A percentile compares a stretch with the other conserved stretches of the same genome.
phyloP scores from a whole-genome alignment of 2,888 invertebrate species.

The Apamea anceps region DNA sequence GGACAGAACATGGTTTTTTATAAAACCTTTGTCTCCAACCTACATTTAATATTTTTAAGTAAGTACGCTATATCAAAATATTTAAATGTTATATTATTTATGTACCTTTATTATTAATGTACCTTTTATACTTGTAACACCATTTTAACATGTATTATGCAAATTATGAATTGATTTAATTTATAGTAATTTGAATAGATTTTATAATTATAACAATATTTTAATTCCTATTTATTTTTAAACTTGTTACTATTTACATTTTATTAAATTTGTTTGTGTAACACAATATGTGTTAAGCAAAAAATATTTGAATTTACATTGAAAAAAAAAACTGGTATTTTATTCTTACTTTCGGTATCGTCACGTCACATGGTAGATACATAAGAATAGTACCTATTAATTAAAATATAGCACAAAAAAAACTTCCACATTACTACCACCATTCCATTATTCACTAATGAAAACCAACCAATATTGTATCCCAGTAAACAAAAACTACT shows the following conservation, averaged over 20 bases:
- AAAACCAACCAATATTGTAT: constrained; percentile 49
- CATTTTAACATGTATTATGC: no score
- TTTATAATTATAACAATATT: neutral
- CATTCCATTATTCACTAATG: constrained; percentile 23
- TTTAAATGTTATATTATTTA: neutral
- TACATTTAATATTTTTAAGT: no score
- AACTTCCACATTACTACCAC: neutral
- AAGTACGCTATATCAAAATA: neutral
- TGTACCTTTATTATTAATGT: no score
- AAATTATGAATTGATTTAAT: no score
- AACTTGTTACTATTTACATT: no score
- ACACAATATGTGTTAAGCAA: no score
- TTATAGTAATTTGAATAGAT: neutral
- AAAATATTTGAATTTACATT: no score
- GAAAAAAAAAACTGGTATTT: neutral
- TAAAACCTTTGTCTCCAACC: neutral
- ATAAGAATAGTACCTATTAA: neutral
- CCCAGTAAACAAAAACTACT: constrained; percentile 61
- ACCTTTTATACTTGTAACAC: no score
- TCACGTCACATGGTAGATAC: neutral
- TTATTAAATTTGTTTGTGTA: no score
- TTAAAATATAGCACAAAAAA: neutral
- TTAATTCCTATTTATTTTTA: neutral
- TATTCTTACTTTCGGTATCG: neutral
- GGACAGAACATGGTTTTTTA: rapidly evolving